Percentiles rank a stretch among this genome's conserved stretches.
Evolutionary conservation across 2,888 invertebrate species (phyloP).

Genomic region (Campaea margaritaria): DNA sequence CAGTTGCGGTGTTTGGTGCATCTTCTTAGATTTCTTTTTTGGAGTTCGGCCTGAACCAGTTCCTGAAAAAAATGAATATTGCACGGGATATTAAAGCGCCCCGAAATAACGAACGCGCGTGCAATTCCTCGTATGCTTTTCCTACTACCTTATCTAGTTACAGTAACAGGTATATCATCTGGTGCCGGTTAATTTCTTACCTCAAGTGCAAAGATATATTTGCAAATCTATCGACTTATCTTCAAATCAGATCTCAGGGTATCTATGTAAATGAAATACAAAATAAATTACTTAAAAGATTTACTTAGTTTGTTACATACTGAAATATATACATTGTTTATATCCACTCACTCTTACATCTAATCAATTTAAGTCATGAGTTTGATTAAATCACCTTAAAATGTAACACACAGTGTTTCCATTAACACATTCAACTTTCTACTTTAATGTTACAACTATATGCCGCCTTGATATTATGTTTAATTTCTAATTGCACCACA

Average conservation of each 20-base stretch:
- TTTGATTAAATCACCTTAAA: slow-evolving; percentile 80
- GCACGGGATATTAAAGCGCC: slow-evolving; percentile 39
- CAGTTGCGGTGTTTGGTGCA: slow-evolving; percentile 69
- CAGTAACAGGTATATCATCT: slow-evolving; percentile 19
- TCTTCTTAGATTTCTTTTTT: slow-evolving; percentile 79
- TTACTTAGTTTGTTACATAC: slow-evolving; percentile 82
- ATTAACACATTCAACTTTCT: slow-evolving; percentile 67
- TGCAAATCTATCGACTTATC: background rate
- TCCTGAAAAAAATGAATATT: slow-evolving; percentile 61
- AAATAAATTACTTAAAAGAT: slow-evolving; percentile 81
- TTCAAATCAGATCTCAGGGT: slow-evolving; percentile 81
- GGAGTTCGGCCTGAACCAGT: slow-evolving; percentile 70
- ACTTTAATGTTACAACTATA: slow-evolving; percentile 62
- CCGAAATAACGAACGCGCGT: slow-evolving; percentile 30
- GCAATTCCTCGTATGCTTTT: slow-evolving; percentile 9
- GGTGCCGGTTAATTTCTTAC: slow-evolving; percentile 41
- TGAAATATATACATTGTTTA: slow-evolving; percentile 83
- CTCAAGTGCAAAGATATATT: slow-evolving; percentile 43
- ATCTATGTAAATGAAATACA: slow-evolving; percentile 78
- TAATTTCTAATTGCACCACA: slow-evolving; percentile 73
- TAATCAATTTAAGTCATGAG: slow-evolving; percentile 81
- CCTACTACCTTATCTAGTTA: background rate
- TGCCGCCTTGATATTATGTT: slow-evolving; percentile 58
- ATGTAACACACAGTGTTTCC: slow-evolving; percentile 74
- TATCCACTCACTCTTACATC: slow-evolving; percentile 75